phyloP scores from a whole-genome alignment of 2,888 invertebrate species.

The Drosophila phalerata region DNA sequence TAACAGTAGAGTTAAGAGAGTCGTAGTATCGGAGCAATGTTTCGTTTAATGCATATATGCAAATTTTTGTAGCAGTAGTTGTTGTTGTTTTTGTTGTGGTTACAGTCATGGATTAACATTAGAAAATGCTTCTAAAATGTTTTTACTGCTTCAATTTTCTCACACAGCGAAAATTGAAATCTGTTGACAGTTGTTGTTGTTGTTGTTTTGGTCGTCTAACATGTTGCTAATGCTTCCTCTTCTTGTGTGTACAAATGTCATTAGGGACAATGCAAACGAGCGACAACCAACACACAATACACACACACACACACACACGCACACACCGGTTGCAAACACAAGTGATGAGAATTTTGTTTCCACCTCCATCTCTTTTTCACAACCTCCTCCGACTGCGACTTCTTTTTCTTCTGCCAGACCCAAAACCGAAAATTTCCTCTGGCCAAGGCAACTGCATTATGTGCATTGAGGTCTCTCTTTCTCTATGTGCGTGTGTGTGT shows the following conservation, averaged over 20 bases:
- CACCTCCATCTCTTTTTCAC: conserved; percentile 9
- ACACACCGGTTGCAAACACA: conserved; percentile 1
- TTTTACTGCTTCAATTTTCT: conserved; percentile 47
- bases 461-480: conserved; percentile 32
- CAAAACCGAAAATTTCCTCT: conserved; percentile 41
- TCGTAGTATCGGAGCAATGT: too few species aligned
- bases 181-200: conserved; percentile 48
- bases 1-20: not conserved
- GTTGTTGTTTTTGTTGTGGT: conserved; percentile 16
- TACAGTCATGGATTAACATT: conserved; percentile 50
- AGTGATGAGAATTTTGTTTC: conserved; percentile 44
- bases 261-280: conserved; percentile 66
- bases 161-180: conserved; percentile 55
- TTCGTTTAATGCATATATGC: conserved; percentile 31
- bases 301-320: conserved; percentile 5
- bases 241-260: conserved; percentile 74
- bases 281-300: conserved; percentile 22
- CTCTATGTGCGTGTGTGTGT: conserved; percentile 6
- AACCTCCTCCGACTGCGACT: not conserved
- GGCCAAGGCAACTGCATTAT: conserved; percentile 65
- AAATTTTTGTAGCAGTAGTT: conserved; percentile 19
- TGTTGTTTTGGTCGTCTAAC: conserved; percentile 35
- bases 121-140: conserved; percentile 60
- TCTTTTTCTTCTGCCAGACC: conserved; percentile 7
- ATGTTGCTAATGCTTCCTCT: conserved; percentile 52